A percentile compares a stretch with the other conserved stretches of the same genome.
phyloP scores from a whole-genome alignment of 2,797 vertebrate genomes.

The Melanotaenia pygmaea region DNA sequence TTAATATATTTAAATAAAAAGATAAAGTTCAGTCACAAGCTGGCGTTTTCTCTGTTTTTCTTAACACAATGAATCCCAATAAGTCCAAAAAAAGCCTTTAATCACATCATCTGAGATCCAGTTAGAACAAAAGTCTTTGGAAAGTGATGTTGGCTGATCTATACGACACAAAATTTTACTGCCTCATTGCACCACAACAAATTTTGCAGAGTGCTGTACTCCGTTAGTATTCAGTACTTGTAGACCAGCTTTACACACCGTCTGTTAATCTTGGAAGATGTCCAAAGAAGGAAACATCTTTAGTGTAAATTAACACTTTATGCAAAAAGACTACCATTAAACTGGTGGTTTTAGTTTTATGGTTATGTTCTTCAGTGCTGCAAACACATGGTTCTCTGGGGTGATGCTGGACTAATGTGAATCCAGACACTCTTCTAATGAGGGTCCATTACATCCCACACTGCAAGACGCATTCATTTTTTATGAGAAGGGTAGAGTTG shows the following conservation, averaged over 20 bases:
- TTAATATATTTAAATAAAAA: background rate
- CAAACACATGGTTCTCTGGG: conserved; percentile 64
- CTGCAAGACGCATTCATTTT: conserved; percentile 84
- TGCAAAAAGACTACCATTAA: conserved; percentile 49
- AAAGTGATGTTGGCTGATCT: conserved; percentile 30
- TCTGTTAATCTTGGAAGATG: conserved; percentile 46
- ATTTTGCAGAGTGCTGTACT: conserved; percentile 37
- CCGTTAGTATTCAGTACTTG: conserved; percentile 35
- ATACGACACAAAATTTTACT: conserved; percentile 11
- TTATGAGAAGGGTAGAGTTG: conserved; percentile 82
- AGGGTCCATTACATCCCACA: conserved; percentile 80
- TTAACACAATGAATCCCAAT: conserved; percentile 24
- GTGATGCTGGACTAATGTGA: conserved; percentile 67
- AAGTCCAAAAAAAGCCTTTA: background rate
- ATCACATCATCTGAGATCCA: conserved; percentile 30
- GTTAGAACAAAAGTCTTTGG: conserved; percentile 22
- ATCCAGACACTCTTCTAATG: conserved; percentile 76
- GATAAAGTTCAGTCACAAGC: background rate
- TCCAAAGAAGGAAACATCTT: conserved; percentile 58
- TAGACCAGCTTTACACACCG: conserved; percentile 26
- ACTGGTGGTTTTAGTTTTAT: conserved; percentile 62
- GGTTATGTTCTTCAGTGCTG: conserved; percentile 58
- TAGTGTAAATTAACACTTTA: conserved; percentile 65
- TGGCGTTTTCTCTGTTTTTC: conserved; percentile 7
- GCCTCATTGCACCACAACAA: conserved; percentile 9